Base-by-base conservation (phyloP, 1,140 invertebrate genomes). In the Chelonus insularis region DNA sequence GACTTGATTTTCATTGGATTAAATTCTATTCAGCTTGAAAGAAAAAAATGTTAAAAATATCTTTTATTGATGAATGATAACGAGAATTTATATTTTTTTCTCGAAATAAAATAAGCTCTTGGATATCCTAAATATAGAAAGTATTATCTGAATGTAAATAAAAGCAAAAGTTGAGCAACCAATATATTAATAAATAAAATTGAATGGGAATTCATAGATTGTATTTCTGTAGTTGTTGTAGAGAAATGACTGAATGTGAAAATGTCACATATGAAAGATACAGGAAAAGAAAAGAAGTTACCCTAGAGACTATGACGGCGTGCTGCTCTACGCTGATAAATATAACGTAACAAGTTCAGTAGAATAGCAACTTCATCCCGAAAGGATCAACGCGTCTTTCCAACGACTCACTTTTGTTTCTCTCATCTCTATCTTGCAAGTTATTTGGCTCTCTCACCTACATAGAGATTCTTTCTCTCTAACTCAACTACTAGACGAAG, bases 271-370 rank as follows among this genome's bases (percentile, higher is more conserved):
- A 43, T 18, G 41, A 16, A 43, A 43, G 41, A 43, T 16, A 43
- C 12, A 63, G 66, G 65, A 66, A 70, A 68, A 60, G 54, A 59
- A 54, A 59, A 60, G 58, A 67, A 69, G 64, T 57, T 45, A 45
- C 56, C 58, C 36, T 48, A 41, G 48, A 52, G 52, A 68, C 65
- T 63, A 64, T 66, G 69, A 66, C 66, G 62, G 71, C 69, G 69
- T 77, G 74, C 66, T 77, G 76, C 67, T 67, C 62, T 41, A 65
- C 43, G 69, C 74, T 78, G 76, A 78, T 78, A 78, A 78, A 78
- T 78, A 78, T 76, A 78, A 78, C 71, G 75, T 77, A 78, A 77
- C 76, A 78, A 77, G 72, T 78, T 76, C 72, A 69, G 65, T 69
- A 72, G 72, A 76, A 76, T 76, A 77, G 74, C 75, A 68, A 67